Base-by-base conservation (phyloP, 1,140 invertebrate genomes). In the Temnothorax nylanderi region DNA sequence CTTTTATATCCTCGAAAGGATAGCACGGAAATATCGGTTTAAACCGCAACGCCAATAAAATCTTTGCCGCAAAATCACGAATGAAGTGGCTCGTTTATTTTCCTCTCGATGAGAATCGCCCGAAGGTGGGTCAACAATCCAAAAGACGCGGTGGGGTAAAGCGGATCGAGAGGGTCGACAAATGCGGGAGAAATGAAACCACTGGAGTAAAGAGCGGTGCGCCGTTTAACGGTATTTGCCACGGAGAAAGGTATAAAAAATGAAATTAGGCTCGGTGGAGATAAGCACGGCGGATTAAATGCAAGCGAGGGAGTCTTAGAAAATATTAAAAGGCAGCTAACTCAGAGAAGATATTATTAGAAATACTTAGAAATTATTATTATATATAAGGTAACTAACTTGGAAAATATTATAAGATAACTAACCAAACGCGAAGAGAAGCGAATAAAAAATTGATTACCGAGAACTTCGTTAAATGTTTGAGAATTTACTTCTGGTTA, bases 51-150 rank as follows among this genome's bases (percentile, higher is more conserved):
- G 85, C 72, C 88, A 89, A 90, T 89, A 89, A 90, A 90, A 90
- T 90, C 77, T 75, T 78, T 65, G 72, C 77, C 85, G 72, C 77
- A 85, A 90, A 90, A 90, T 90, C 89, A 78, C 85, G 88, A 89
- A 89, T 89, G 64, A 78, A 86, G 86, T 85, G 77, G 89, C 88
- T 90, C 89, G 89, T 90, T 90, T 90, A 88, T 90, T 90, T 90
- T 90, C 71, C 81, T 82, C 76, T 88, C 86, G 86, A 90, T 90
- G 86, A 90, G 89, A 90, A 90, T 90, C 75, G 88, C 81, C 76
- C 34, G 88, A 82, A 87, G 89, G 85, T 71, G 77, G 89, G 86
- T 90, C 89, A 90, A 90, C 89, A 82, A 90, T 89, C 69, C 76
- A 75, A 86, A 75, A 86, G 85, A 82, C 44, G 82, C 87, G 49